Percentiles rank a stretch among this genome's conserved stretches.
phyloP scores from a whole-genome alignment of 2,888 invertebrate genomes.

The Amphipoea lucens region DNA sequence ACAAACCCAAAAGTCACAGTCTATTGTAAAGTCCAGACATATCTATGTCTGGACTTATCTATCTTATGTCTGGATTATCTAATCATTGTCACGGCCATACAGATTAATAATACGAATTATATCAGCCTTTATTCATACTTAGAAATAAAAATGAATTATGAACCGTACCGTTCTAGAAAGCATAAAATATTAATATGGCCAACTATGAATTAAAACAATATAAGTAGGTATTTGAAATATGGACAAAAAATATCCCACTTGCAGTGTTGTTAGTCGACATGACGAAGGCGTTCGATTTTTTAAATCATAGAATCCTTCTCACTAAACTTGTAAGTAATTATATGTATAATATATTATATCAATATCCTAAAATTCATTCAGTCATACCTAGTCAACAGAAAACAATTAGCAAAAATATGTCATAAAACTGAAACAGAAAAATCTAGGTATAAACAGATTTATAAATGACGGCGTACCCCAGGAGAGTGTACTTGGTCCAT shows the following conservation, averaged over 20 bases:
- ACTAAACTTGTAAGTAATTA: neutral
- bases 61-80: too few species aligned
- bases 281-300: neutral
- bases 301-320: neutral
- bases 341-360: too few species aligned
- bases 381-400: neutral
- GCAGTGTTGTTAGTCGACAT: neutral
- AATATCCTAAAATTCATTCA: neutral
- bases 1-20: neutral
- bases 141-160: neutral
- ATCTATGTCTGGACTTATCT: too few species aligned
- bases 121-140: neutral
- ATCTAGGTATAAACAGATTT: neutral
- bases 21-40: neutral
- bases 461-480: neutral
- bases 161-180: neutral
- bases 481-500: neutral
- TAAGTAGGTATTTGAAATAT: neutral
- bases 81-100: neutral
- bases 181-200: neutral
- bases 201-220: neutral
- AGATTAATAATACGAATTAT: neutral
- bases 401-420: neutral
- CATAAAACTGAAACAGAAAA: neutral
- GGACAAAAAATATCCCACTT: neutral